Conservation (phyloP, 2,797 vertebrate genomes). For the Natrix natrix region DNA sequence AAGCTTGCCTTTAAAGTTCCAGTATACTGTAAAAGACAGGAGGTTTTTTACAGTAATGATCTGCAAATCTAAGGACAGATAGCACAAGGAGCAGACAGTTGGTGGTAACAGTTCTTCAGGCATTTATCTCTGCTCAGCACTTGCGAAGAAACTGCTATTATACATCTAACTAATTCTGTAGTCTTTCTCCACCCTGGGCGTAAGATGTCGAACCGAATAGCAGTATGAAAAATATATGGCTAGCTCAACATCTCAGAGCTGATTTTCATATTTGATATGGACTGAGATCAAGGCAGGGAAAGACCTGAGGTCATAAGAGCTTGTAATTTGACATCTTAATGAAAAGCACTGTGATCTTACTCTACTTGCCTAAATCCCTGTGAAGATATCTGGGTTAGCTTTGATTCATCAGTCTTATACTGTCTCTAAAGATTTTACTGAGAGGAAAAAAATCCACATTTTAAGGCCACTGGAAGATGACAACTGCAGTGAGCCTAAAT, state of each 20-base stretch:
- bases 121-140: neutral
- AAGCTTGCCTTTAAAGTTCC: neutral
- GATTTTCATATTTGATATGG: conserved; percentile 22
- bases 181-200: neutral
- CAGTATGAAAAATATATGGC: neutral
- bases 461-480: neutral
- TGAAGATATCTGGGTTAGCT: conserved; percentile 3
- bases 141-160: conserved; percentile 26
- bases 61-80: conserved; percentile 6
- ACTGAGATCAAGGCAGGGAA: neutral
- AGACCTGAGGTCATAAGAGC: conserved; percentile 2
- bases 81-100: neutral
- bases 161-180: conserved; percentile 18
- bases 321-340: conserved; percentile 1
- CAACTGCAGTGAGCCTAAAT: conserved; percentile 30
- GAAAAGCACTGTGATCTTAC: neutral
- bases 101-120: neutral
- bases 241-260: neutral
- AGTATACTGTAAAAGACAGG: neutral
- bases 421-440: conserved; percentile 23
- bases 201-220: neutral
- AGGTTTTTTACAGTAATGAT: neutral
- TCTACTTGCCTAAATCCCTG: neutral
- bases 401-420: neutral
- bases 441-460: conserved; percentile 10